These are phyloP conservation scores for Oceanites oceanicus DNA, from an alignment of 2,113 vertebrate genomes.

Conservation along the genomic window DNA sequence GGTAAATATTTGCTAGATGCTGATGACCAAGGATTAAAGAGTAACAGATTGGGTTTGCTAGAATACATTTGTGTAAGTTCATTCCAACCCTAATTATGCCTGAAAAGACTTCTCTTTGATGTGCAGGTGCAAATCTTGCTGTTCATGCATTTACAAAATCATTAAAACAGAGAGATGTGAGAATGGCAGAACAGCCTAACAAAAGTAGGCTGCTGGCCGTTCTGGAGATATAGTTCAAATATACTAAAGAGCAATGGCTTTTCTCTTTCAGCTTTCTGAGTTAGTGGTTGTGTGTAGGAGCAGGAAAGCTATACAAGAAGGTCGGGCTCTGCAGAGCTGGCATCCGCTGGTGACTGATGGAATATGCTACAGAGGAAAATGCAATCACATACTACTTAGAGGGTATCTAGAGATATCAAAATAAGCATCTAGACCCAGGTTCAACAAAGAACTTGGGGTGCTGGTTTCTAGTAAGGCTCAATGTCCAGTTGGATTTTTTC, in stretches of 20 bases:
- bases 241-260: background rate
- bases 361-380: background rate
- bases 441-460: background rate
- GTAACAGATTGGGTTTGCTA: conserved; percentile 21
- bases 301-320: background rate
- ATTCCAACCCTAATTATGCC: background rate
- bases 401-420: background rate
- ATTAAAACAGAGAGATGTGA: background rate
- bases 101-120: background rate
- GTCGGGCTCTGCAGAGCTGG: background rate
- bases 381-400: background rate
- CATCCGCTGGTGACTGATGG: background rate
- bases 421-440: background rate
- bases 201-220: background rate
- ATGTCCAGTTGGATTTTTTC: background rate
- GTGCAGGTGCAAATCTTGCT: conserved; percentile 1
- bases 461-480: background rate
- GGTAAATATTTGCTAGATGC: conserved; percentile 55
- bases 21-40: conserved; percentile 61
- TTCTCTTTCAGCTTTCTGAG: background rate
- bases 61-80: background rate
- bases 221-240: background rate
- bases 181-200: background rate
- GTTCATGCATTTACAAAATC: background rate
- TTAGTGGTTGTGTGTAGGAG: background rate